These are phyloP conservation scores for Andrena haemorrhoa DNA, from an alignment of 2,888 invertebrate genomes.

Conservation along the genomic window DNA sequence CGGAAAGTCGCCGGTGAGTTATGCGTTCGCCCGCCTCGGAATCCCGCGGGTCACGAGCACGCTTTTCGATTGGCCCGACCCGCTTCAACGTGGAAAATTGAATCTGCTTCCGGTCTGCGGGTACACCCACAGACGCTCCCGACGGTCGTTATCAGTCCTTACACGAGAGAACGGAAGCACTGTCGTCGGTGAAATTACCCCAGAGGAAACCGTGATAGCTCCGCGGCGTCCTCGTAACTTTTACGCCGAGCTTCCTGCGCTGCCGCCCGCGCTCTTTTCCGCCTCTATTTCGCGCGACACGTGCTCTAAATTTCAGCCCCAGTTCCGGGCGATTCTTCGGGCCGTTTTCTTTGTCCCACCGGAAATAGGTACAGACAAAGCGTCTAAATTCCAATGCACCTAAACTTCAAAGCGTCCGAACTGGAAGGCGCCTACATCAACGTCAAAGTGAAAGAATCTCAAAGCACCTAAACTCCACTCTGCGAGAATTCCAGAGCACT, in stretches of 20 bases:
- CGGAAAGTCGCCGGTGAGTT: constrained; percentile 28
- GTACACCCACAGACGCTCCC: constrained; percentile 23
- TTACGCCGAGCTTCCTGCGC: neutral
- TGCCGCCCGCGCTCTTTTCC: neutral
- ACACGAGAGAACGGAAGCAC: neutral
- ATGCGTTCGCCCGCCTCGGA: constrained; percentile 17
- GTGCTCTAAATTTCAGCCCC: constrained; percentile 18
- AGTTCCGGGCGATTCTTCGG: neutral
- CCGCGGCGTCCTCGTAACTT: constrained; percentile 18
- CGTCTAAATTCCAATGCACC: no score
- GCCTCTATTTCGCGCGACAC: neutral
- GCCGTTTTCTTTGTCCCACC: neutral
- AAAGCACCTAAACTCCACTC: no score
- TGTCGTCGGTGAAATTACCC: constrained; percentile 29
- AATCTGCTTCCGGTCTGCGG: constrained; percentile 31
- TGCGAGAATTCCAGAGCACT: no score
- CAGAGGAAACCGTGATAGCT: constrained; percentile 27
- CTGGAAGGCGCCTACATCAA: no score
- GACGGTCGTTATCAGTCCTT: constrained; percentile 42
- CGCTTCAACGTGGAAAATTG: constrained; percentile 45
- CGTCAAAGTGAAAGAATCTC: no score
- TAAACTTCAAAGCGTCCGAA: no score
- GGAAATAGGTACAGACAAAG: neutral
- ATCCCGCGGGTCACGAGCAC: constrained; percentile 19
- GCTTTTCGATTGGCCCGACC: constrained; percentile 34